These are phyloP conservation scores for Noctuana brunneofusca DNA, from an alignment of 2,888 invertebrate genomes.

Conservation along the genomic window DNA sequence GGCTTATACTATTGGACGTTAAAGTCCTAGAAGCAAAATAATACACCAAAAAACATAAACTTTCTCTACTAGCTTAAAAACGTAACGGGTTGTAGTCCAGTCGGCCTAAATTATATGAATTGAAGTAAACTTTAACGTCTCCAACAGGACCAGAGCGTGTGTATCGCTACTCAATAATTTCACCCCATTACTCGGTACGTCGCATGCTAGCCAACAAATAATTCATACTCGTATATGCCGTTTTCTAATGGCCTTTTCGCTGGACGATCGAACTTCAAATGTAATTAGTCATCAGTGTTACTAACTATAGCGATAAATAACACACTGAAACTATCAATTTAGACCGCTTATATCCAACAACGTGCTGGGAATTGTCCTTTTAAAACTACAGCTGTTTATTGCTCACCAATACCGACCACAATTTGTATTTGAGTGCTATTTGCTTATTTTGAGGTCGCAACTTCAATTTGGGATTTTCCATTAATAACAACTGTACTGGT, in stretches of 20 bases:
- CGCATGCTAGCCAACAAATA: slow-evolving; percentile 74
- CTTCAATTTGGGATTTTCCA: slow-evolving; percentile 4
- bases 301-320: slow-evolving; percentile 66
- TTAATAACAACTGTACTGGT: slow-evolving; percentile 4
- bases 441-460: neutral
- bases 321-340: slow-evolving; percentile 45
- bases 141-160: slow-evolving; percentile 31
- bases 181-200: slow-evolving; percentile 59
- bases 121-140: slow-evolving; percentile 21
- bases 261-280: slow-evolving; percentile 72
- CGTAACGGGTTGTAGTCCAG: neutral
- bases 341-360: slow-evolving; percentile 5
- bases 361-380: neutral
- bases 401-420: neutral
- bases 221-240: slow-evolving; percentile 79
- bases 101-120: slow-evolving; percentile 14
- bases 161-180: slow-evolving; percentile 62
- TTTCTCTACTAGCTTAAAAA: slow-evolving; percentile 12
- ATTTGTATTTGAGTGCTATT: slow-evolving; percentile 12
- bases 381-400: neutral
- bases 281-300: slow-evolving; percentile 66
- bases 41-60: neutral
- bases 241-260: slow-evolving; percentile 78
- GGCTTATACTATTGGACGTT: neutral
- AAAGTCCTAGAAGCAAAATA: neutral